Evolutionary conservation across 2,113 vertebrate species (phyloP), one percentile per base, ranked within the genome.

Genomic region (Thymallus thymallus): DNA sequence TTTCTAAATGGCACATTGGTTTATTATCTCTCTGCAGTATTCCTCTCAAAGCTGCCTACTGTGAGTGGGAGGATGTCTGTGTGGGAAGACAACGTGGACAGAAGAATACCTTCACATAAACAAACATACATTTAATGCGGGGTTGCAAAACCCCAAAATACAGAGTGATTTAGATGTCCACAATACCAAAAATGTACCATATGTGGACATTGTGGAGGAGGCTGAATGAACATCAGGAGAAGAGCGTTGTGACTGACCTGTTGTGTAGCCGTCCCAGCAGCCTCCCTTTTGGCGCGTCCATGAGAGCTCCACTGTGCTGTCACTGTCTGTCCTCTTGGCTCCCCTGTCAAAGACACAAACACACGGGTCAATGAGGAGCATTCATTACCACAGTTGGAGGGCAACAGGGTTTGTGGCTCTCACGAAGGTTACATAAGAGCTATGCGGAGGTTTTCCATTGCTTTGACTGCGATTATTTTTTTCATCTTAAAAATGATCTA

Each of bases 221-320:
- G 26, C 12, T 13, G 0, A n/a, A 18, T 18, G 22, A 29, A 24
- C 9, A 23, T 20, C 7, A 41, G 62, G 18, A 41, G 29, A 51
- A 56, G 77, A 23, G 24, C 3, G 1, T 29, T 55, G 87, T 84
- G 68, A 92, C 89, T 84, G 69, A 92, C 91, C 90, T 91, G 85
- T 45, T 69, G 84, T 30, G 71, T 66, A 2, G 6, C n/a, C 9
- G 72, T 68, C 12, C 24, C 77, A 0, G 79, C 77, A 0, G 77
- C 79, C 20, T 85, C 84, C 76, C 86, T 84, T 78, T 73, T 80
- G 74, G 71, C 74, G 51, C 86, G 86, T 7, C 78, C 83, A 72
- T 75, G 68, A 69, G 84, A 87, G 26, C 89, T 64, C 91, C 91
- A 92, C 76, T 69, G 80, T 0, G 79, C 87, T 2, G 79, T 86